phyloP scores from a whole-genome alignment of 2,797 vertebrate species.

The Chrysocyon brachyurus region DNA sequence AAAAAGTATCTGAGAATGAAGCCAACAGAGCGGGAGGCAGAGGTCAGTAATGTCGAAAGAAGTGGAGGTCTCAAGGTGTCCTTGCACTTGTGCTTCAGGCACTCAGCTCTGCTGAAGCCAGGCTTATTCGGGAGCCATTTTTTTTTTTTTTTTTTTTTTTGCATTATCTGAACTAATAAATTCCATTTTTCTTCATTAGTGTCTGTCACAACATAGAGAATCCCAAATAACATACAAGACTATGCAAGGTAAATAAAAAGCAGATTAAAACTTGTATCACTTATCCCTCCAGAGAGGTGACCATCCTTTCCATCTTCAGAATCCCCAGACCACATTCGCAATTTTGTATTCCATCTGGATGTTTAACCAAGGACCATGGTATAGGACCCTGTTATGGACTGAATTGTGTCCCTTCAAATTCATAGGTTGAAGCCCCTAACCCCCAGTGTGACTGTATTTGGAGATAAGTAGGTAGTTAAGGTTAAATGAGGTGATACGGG shows the following conservation, averaged over 20 bases:
- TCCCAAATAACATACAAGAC: neutral
- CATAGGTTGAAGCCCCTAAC: neutral
- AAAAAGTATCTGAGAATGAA: neutral
- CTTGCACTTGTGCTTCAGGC: rapidly evolving
- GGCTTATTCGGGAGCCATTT: neutral
- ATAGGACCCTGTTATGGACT: neutral
- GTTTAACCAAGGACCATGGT: neutral
- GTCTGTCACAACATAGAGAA: constrained; percentile 9
- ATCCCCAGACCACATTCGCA: neutral
- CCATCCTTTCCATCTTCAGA: neutral
- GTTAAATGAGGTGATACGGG: neutral
- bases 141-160: neutral
- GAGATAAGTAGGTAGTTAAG: neutral
- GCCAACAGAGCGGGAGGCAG: neutral
- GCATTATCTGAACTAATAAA: neutral
- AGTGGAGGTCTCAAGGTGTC: rapidly evolving
- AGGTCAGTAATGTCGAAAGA: neutral
- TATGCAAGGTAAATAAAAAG: neutral
- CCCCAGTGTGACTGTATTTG: neutral
- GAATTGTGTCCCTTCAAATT: neutral
- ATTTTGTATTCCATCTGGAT: neutral
- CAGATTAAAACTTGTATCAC: neutral
- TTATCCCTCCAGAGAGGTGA: neutral
- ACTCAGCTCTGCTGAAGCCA: neutral
- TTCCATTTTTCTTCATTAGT: neutral